Evolutionary conservation across 2,888 invertebrate species (phyloP).

Genomic region (Poecilus cupreus): DNA sequence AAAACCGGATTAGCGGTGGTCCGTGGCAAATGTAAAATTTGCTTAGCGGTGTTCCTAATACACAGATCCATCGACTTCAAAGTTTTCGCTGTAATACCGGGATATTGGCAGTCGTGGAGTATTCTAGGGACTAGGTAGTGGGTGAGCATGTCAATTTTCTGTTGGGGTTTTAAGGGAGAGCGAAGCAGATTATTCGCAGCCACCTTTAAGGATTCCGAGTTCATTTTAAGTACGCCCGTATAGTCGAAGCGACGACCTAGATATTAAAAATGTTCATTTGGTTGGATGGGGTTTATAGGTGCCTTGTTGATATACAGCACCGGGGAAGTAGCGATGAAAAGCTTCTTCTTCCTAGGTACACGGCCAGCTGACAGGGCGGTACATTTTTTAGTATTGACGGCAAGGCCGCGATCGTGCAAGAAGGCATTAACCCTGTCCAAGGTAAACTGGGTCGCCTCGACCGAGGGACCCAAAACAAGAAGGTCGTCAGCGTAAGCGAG

Average conservation of each 20-base stretch:
- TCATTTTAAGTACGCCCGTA: neutral
- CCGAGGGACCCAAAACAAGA: neutral
- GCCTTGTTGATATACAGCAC: neutral
- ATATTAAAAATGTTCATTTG: neutral
- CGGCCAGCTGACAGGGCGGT: no score
- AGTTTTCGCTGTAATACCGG: neutral
- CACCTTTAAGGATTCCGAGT: neutral
- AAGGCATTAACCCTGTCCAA: no score
- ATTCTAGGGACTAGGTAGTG: neutral
- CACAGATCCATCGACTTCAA: no score
- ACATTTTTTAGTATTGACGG: neutral
- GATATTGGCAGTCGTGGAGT: neutral
- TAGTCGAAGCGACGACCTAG: neutral
- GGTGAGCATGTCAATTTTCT: neutral
- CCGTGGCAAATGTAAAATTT: constrained; percentile 59
- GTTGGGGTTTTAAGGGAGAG: neutral
- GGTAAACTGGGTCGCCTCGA: no score
- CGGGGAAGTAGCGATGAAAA: no score
- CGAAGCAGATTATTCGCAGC: neutral
- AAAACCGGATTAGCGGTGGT: no score
- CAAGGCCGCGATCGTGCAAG: no score
- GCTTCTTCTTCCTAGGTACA: no score
- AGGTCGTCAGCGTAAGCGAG: constrained; percentile 32
- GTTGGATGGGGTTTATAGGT: neutral
- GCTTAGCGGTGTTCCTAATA: neutral